Base-by-base conservation (phyloP, 2,888 invertebrate genomes). In the Heliconius aoede region DNA sequence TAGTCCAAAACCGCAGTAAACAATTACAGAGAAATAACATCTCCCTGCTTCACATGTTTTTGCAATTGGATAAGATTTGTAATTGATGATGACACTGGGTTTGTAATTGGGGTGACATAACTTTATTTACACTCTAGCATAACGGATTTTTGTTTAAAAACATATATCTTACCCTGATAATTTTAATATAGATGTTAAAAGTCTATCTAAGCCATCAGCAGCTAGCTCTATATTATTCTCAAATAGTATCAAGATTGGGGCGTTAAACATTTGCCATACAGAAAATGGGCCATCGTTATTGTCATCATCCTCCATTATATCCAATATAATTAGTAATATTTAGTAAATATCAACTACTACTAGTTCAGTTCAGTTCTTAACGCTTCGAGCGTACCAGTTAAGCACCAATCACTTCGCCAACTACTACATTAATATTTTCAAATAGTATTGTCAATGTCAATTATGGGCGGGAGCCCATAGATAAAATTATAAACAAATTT, bases 261-360 rank as follows among this genome's bases (percentile, higher is more conserved):
- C 95, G 85, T 95, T 95, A 82, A 96, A 95, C 89, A 95, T 95
- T 89, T 95, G 95, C 96, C 96, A 96, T 51, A 94, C 92, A n/a
- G 91, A 89, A 83, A 92, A 91, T 3, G 94, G 93, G 0, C 93
- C 93, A 82, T 94, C 92, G 81, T 90, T 89, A 77, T 85, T 89
- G 78, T 93, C 93, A 69, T 93, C 94, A 71, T 93, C 93, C 67
- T 94, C 93, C 92, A 94, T 93, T 80, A 9, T 26, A 15, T 26
- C 7, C 26, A 60, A 60, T 28, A 60, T 60, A 60, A 2, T 60
- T 26, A 26, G 60, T 5, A 60, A 28, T 60, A 24, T 46, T 46
- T 46, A 4, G 13, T 11, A 55, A 8, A 55, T 55, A 55, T 55
- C 4, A n/a, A 55, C 9, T 46, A 21, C 46, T 46, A n/a, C n/a